A percentile compares a stretch with the other conserved stretches of the same genome.
phyloP scores from a whole-genome alignment of 2,113 vertebrate genomes.

The Garra rufa region DNA sequence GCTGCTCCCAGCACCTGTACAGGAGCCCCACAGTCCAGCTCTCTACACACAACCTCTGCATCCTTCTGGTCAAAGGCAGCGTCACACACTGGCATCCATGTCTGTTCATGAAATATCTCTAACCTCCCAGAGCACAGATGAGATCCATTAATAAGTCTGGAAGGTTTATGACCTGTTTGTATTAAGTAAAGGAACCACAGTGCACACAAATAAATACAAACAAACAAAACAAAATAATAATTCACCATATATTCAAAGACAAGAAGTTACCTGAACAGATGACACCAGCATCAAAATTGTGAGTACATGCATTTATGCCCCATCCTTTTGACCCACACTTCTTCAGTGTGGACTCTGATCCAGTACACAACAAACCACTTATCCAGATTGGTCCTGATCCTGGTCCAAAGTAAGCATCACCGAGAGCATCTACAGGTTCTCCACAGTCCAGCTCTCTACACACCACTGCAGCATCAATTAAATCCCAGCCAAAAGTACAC shows the following conservation, averaged over 20 bases:
- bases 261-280: background rate
- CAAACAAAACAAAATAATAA: background rate
- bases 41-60: no score
- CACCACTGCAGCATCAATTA: constrained; percentile 42
- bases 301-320: background rate
- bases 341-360: constrained; percentile 15
- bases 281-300: background rate
- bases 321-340: background rate
- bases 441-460: constrained; percentile 40
- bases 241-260: background rate
- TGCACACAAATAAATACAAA: background rate
- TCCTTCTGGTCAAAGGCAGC: no score
- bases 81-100: no score
- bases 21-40: no score
- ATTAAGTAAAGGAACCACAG: background rate
- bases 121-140: background rate
- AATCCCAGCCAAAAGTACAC: constrained; percentile 4
- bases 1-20: no score
- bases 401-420: background rate
- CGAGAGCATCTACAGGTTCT: background rate
- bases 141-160: background rate
- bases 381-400: background rate
- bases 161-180: background rate
- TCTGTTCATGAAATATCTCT: background rate
- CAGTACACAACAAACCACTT: rapidly evolving